Percentiles rank a stretch among this genome's conserved stretches.
phyloP scores from a whole-genome alignment of 2,113 vertebrate species.

The Aptenodytes forsteri region DNA sequence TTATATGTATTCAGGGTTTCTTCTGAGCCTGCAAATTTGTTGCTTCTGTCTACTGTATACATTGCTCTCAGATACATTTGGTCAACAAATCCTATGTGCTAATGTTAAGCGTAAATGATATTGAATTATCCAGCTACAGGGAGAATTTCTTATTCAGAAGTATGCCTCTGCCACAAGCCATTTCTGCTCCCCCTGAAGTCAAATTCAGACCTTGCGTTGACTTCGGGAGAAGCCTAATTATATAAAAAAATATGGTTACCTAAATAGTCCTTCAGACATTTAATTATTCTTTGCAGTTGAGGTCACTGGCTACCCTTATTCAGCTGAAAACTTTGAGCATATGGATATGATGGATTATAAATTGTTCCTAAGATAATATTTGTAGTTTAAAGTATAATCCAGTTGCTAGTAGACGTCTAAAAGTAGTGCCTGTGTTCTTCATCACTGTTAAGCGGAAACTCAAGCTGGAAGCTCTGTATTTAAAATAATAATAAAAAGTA shows the following conservation, averaged over 20 bases:
- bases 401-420: neutral
- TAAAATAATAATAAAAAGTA: conserved; percentile 19
- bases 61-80: neutral
- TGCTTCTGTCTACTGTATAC: neutral
- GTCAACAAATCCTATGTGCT: neutral
- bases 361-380: neutral
- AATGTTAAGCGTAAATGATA: neutral
- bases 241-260: neutral
- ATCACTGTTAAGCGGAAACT: conserved; percentile 35
- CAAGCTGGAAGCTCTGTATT: conserved; percentile 28
- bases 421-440: conserved; percentile 25
- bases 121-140: neutral
- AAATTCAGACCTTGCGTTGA: neutral
- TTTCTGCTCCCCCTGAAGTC: neutral
- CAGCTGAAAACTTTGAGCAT: neutral
- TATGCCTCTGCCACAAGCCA: neutral
- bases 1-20: neutral
- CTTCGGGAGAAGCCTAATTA: neutral
- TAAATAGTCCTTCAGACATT: neutral
- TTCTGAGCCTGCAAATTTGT: neutral
- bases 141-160: neutral
- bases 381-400: neutral
- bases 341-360: neutral
- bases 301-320: neutral
- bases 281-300: neutral